Base-by-base conservation (phyloP, 2,797 vertebrate species). In the Brachyalestes nurse region DNA sequence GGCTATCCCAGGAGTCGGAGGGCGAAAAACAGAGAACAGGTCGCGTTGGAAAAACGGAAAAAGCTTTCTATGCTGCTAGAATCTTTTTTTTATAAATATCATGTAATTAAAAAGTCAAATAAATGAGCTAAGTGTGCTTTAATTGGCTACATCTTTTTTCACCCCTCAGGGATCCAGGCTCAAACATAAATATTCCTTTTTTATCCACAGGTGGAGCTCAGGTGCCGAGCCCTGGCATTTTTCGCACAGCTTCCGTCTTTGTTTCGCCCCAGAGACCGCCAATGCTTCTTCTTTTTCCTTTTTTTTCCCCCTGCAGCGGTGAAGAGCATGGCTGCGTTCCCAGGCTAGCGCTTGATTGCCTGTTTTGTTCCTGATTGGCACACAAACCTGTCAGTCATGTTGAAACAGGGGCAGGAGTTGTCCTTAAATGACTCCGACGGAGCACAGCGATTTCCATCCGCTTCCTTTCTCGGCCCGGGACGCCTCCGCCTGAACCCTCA, bases 351-450 rank as follows among this genome's bases (percentile, higher is more conserved):
- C 38, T 66, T 45, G 64, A 66, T 66, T 66, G 64, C 38, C 38
- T 42, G 38, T 66, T 66, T 66, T n/a, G 62, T 65, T 40, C 34
- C 21, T 64, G 49, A 92, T 88, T 92, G 91, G 91, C 83, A 57
- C 45, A 45, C 74, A 17, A 71, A 67, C 70, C 84, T 84, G 88
- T 85, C 90, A 74, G 40, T 91, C 86, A 84, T 49, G 58, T 57
- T 78, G 75, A 81, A 84, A 83, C 87, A 58, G 72, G 28, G 73
- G 75, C 45, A 45, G 86, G 78, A 61, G 62, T 67, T 88, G 91
- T 93, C 92, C 92, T 90, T 85, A 75, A 86, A 83, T 84, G 88
- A 92, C 90, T 83, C 77, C n/a, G 40, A 28, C 42, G 17, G 55
- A 77, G 70, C 14, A 57, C 87, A 86, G 82, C 82, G 86, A 91